Base-by-base conservation (phyloP, 2,888 invertebrate species). In the Dasypogon diadema region DNA sequence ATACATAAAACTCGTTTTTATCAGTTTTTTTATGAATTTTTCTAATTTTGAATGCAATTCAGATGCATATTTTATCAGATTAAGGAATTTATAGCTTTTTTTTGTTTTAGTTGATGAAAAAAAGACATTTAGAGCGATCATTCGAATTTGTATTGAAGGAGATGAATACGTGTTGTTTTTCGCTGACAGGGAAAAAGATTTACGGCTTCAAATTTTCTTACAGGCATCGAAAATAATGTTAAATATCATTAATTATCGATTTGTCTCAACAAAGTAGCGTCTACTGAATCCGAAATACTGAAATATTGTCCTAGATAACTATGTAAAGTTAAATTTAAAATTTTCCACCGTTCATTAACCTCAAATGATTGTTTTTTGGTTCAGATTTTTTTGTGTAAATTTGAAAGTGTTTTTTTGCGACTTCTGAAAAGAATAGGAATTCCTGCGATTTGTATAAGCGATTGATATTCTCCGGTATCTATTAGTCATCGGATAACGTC, bases 31-130 rank as follows among this genome's bases (percentile, higher is more conserved):
- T 60, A 37, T 60, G 37, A 37, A 58, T 26, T 26, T 14, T n/a
- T 58, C 58, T 58, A 58, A 58, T 58, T 60, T 37, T 37, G 26
- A 60, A 60, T 60, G 37, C 37, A 60, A 60, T 60, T 60, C 21
- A 37, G 37, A 37, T 60, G 60, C 18, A 60, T 37, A 60, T 60
- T 60, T 60, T 60, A 60, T 18, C 60, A 34, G 60, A 37, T 60
- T 60, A 34, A 37, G 60, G 34, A 37, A 22, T 34, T 60, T 60
- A 37, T 34, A 16, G 14, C 37, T 12, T 60, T 51, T 14, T 37
- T 18, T 60, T 30, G n/a, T 2, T 12, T 30, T 37, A 26, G 12
- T 58, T 58, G n/a, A 58, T 30, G 16, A 16, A n/a, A 26, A 56
- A 26, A 58, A 58, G 30, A 56, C 24, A 56, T 18, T 56, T n/a